phyloP scores from a whole-genome alignment of 2,797 vertebrate species.

The Girardinus metallicus region DNA sequence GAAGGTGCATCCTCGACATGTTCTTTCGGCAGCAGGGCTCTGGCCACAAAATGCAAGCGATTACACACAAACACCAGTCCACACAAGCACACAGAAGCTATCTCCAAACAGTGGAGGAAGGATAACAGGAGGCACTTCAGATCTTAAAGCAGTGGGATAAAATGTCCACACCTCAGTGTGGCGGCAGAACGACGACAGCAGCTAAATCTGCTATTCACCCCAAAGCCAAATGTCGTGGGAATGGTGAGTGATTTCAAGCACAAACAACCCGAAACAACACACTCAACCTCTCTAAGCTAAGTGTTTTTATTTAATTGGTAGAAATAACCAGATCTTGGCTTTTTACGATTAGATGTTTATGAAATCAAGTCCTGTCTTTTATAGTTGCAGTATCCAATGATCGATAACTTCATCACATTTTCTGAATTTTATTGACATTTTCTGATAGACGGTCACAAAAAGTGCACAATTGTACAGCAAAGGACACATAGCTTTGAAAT shows the following conservation, averaged over 20 bases:
- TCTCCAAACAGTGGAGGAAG: conserved; percentile 37
- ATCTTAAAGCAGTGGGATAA: conserved; percentile 34
- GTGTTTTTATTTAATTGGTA: conserved; percentile 49
- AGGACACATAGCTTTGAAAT: neutral
- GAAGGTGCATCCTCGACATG: conserved; percentile 83
- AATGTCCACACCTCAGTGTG: conserved; percentile 27
- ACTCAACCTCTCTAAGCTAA: conserved; percentile 1
- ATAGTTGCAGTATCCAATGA: conserved; percentile 4
- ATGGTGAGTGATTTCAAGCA: conserved; percentile 2
- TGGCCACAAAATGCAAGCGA: conserved; percentile 50
- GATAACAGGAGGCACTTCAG: conserved; percentile 46
- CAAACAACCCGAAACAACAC: neutral
- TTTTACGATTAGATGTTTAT: conserved; percentile 67
- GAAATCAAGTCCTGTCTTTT: conserved; percentile 54
- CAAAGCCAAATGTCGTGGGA: neutral
- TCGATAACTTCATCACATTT: neutral
- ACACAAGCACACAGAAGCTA: conserved; percentile 44
- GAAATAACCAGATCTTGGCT: conserved; percentile 48
- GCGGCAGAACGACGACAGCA: conserved; percentile 27
- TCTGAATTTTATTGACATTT: neutral
- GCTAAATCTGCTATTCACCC: conserved; percentile 10
- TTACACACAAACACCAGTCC: conserved; percentile 2
- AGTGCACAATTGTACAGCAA: neutral
- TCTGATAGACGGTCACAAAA: neutral
- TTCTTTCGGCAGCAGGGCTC: conserved; percentile 81